A percentile compares a stretch with the other conserved stretches of the same genome.
These are phyloP conservation scores for Cacatua alba DNA, from an alignment of 2,113 vertebrate genomes.

Conservation along the genomic window DNA sequence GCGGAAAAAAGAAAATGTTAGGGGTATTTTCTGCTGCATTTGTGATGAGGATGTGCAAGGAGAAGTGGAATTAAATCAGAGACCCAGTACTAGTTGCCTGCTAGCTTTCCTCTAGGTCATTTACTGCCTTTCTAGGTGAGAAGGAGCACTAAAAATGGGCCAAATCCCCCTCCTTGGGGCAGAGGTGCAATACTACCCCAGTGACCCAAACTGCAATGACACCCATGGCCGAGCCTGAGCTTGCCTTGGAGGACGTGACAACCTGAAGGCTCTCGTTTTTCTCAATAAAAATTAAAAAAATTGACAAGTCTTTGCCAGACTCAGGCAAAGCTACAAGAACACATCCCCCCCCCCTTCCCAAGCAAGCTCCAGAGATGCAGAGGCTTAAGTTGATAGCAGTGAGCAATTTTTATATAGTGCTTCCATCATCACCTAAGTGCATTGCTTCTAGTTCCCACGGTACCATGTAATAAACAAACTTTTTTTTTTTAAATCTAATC, in stretches of 20 bases:
- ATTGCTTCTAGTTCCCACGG: neutral
- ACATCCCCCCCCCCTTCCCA: neutral
- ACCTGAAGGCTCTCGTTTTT: neutral
- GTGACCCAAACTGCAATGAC: neutral
- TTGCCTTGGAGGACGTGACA: neutral
- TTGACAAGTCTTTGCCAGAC: neutral
- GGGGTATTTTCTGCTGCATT: neutral
- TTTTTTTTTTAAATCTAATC: neutral
- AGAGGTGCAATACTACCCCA: neutral
- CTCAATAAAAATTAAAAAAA: neutral
- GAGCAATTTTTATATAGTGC: neutral
- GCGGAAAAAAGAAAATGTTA: neutral
- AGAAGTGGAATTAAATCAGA: neutral
- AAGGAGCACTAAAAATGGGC: neutral
- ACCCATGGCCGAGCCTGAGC: neutral
- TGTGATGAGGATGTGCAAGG: fast-evolving
- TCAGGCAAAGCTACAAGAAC: neutral
- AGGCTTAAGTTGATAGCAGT: neutral
- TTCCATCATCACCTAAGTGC: neutral
- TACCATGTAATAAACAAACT: neutral
- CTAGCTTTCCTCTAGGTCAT: neutral
- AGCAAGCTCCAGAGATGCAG: neutral
- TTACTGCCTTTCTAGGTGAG: neutral
- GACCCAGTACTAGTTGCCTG: neutral
- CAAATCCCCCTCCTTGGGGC: neutral